Evolutionary conservation across 2,888 invertebrate genomes (phyloP).

Genomic region (Molorchus minor): DNA sequence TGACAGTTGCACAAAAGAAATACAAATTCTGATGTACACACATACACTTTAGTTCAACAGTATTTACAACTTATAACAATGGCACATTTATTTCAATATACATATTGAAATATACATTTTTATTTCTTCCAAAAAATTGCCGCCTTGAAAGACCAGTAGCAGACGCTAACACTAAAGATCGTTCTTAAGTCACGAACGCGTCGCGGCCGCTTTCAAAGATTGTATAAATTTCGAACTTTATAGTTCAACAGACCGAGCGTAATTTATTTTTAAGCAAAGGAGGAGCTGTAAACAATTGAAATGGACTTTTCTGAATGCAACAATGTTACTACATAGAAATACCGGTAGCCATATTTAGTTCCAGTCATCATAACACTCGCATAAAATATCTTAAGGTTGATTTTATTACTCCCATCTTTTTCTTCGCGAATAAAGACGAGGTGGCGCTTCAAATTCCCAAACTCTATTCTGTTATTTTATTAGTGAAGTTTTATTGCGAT

Average conservation of each 20-base stretch:
- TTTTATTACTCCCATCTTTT: conserved; percentile 32
- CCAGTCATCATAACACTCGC: conserved; percentile 32
- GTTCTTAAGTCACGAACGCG: conserved; percentile 4
- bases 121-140: background rate
- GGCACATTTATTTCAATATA: too few relatives aligned
- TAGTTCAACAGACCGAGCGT: conserved; percentile 19
- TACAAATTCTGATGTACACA: too few relatives aligned
- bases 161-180: background rate
- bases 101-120: too few relatives aligned
- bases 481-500: conserved; percentile 36
- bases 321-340: conserved; percentile 31
- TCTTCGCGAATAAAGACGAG: conserved; percentile 31
- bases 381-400: conserved; percentile 31
- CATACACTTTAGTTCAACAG: too few relatives aligned
- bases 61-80: too few relatives aligned
- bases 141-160: background rate
- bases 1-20: too few relatives aligned
- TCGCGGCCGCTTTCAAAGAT: conserved; percentile 10
- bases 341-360: conserved; percentile 36
- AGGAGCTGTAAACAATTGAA: conserved; percentile 22
- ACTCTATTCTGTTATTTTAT: conserved; percentile 39
- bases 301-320: conserved; percentile 30
- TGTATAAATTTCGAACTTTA: conserved; percentile 32
- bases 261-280: conserved; percentile 28
- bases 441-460: conserved; percentile 24